Percentiles rank a stretch among this genome's conserved stretches.
These are phyloP conservation scores for Epizoanthus rinbou DNA, from an alignment of 92 coral and sea anemone species.

Conservation along the genomic window DNA sequence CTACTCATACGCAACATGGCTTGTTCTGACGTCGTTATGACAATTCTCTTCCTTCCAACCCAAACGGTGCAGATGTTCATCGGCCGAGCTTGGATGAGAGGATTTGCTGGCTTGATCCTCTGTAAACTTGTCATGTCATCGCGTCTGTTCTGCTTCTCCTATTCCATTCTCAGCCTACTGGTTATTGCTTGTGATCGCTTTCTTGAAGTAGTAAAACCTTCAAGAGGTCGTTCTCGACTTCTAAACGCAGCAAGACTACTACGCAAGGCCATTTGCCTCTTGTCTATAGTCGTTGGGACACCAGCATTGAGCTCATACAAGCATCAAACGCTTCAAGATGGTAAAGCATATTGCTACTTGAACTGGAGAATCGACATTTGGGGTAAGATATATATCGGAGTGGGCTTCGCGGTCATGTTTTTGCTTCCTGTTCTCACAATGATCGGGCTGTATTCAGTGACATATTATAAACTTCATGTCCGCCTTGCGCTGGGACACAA, in stretches of 20 bases:
- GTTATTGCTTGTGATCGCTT: constrained; percentile 54
- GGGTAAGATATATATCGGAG: constrained; percentile 26
- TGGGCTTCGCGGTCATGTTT: constrained; percentile 37
- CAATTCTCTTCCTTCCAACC: constrained; percentile 3
- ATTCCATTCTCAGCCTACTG: constrained; percentile 47
- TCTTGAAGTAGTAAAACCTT: constrained; percentile 27
- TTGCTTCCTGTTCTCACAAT: constrained; percentile 30
- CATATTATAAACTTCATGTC: constrained; percentile 6
- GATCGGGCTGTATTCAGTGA: constrained; percentile 34
- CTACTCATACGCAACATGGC: not conserved
- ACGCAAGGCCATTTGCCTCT: constrained; percentile 29
- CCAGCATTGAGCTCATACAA: constrained; percentile 42
- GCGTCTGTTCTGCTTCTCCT: constrained; percentile 46
- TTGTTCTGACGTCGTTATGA: constrained; percentile 4
- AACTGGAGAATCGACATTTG: not conserved
- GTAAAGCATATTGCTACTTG: constrained; percentile 30
- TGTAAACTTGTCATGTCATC: constrained; percentile 51
- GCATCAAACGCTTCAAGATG: constrained; percentile 3
- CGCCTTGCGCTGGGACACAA: constrained; percentile 13
- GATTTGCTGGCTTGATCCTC: constrained; percentile 36
- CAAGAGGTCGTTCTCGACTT: constrained; percentile 6
- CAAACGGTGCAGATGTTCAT: constrained; percentile 37
- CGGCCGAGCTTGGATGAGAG: constrained; percentile 49
- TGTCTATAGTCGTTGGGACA: constrained; percentile 24
- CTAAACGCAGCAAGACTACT: constrained; percentile 15